Evolutionary conservation across 2,888 invertebrate genomes (phyloP).

Genomic region (Pristionchus exspectatus): DNA sequence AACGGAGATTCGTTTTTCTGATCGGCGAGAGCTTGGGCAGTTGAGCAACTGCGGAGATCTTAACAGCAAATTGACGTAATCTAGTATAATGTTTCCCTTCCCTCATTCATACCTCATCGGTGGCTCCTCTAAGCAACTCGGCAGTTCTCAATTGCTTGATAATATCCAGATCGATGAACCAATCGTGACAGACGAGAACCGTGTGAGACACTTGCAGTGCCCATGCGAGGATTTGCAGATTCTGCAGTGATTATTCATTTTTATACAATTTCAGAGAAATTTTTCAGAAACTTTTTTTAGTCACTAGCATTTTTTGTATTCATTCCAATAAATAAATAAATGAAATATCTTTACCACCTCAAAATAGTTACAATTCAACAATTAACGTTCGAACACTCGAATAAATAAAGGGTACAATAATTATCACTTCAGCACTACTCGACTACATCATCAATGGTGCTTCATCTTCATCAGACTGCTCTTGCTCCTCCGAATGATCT

Average conservation of each 20-base stretch:
- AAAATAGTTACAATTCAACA: not conserved
- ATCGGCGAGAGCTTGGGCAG: slow-evolving; percentile 58
- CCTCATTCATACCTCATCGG: slow-evolving; percentile 19
- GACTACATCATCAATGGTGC: not conserved
- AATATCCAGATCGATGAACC: slow-evolving; percentile 86
- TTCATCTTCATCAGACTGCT: not conserved
- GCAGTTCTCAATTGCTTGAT: slow-evolving; percentile 60
- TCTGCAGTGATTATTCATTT: slow-evolving; percentile 82
- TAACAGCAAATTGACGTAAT: not conserved
- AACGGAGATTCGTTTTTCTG: slow-evolving; percentile 65
- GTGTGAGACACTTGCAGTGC: slow-evolving; percentile 93
- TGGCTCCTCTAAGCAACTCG: slow-evolving; percentile 58
- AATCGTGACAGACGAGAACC: slow-evolving; percentile 91
- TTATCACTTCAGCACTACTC: not conserved
- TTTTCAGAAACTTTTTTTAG: not conserved
- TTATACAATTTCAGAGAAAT: not conserved
- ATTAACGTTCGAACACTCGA: not conserved
- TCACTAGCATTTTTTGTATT: too few relatives aligned
- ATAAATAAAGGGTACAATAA: not conserved
- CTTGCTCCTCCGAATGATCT: not conserved
- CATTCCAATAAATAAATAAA: not conserved
- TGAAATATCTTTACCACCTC: not conserved
- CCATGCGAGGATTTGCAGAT: slow-evolving; percentile 89
- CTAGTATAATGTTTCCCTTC: too few relatives aligned
- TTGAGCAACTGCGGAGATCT: slow-evolving; percentile 17